Evolutionary conservation across 1,140 invertebrate species (phyloP).

Genomic region (Achatina immaculata): DNA sequence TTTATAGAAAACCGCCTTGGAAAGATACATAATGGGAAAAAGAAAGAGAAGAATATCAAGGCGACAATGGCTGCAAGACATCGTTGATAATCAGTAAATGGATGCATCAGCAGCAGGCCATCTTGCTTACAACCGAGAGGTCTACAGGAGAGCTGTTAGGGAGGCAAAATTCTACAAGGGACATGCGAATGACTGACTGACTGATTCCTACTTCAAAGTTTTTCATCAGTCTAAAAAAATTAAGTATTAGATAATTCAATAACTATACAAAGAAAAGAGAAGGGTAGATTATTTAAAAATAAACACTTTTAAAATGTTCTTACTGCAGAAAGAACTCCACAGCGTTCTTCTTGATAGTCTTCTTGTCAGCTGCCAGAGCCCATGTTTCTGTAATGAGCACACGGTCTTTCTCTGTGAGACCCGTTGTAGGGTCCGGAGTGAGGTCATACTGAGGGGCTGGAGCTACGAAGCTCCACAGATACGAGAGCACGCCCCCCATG

Average conservation of each 20-base stretch:
- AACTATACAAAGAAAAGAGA: background rate
- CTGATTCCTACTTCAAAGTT: background rate
- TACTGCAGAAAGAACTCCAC: constrained; percentile 34
- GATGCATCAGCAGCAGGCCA: no score
- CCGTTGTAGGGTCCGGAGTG: constrained; percentile 24
- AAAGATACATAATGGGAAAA: no score
- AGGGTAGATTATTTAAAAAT: background rate
- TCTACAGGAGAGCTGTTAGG: no score
- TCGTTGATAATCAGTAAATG: no score
- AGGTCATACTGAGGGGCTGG: constrained; percentile 6
- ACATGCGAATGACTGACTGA: no score
- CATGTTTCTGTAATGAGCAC: constrained; percentile 19
- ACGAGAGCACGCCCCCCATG: constrained; percentile 15
- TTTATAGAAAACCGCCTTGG: no score
- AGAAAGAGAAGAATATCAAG: no score
- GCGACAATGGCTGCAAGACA: no score
- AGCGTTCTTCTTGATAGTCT: constrained; percentile 35
- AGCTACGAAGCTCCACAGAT: background rate
- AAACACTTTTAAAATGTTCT: no score
- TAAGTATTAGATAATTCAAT: background rate
- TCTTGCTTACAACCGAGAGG: no score
- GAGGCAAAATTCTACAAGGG: no score
- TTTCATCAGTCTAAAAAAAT: background rate
- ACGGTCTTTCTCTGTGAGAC: constrained; percentile 23
- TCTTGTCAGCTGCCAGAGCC: background rate